Conservation (phyloP, 1,140 invertebrate genomes). For the Thrips palmi region DNA sequence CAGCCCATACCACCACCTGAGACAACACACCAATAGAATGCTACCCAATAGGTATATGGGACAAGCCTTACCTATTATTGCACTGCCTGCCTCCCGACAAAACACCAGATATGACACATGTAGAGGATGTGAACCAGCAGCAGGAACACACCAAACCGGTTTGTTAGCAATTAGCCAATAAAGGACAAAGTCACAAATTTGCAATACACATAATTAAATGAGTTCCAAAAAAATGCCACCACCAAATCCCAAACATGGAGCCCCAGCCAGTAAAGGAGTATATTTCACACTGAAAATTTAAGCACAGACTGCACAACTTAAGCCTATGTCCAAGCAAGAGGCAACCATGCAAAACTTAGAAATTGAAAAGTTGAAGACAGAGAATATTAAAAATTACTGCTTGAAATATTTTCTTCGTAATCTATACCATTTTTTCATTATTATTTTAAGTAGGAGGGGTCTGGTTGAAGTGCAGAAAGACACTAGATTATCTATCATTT, state of each 20-base stretch:
- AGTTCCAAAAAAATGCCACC: background rate
- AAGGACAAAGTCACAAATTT: background rate
- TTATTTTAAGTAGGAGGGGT: background rate
- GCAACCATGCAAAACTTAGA: background rate
- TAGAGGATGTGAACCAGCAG: too few relatives aligned
- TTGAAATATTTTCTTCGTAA: background rate
- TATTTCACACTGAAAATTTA: background rate
- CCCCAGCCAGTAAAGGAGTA: background rate
- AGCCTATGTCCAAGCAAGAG: constrained; percentile 2
- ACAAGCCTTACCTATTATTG: constrained; percentile 2
- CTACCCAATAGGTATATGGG: background rate
- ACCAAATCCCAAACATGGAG: background rate
- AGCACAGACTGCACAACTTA: background rate
- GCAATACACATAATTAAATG: background rate
- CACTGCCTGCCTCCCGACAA: background rate
- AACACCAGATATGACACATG: background rate
- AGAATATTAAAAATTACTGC: background rate
- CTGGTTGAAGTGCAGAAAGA: background rate
- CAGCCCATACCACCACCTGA: constrained; percentile 7
- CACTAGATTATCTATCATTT: background rate
- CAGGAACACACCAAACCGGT: too few relatives aligned
- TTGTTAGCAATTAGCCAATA: background rate
- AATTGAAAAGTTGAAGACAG: background rate
- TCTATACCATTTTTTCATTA: background rate
- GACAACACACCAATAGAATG: background rate